Conservation (phyloP, 1,140 invertebrate species). For the Cydia strobilella region DNA sequence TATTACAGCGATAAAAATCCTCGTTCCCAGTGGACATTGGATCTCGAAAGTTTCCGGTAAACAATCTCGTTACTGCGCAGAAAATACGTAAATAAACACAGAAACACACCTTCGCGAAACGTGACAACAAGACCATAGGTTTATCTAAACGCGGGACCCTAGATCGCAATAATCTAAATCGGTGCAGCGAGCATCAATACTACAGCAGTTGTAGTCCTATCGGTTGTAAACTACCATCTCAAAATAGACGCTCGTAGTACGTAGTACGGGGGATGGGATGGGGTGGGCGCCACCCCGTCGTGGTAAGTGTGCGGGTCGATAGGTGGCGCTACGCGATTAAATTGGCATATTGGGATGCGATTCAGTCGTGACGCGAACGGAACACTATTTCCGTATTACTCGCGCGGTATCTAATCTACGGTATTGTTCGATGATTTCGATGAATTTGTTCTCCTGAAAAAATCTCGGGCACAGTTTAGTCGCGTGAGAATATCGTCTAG, state of each 20-base stretch:
- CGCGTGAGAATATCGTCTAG: not conserved
- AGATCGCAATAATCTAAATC: constrained; percentile 44
- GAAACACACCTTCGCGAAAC: constrained; percentile 5
- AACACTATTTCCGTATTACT: constrained; percentile 39
- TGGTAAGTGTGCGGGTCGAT: constrained; percentile 45
- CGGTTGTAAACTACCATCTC: constrained; percentile 49
- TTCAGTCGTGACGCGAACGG: constrained; percentile 44
- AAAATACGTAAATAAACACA: not conserved
- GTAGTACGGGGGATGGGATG: constrained; percentile 42
- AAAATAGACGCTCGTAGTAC: constrained; percentile 47
- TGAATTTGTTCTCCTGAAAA: not conserved
- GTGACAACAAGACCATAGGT: not conserved
- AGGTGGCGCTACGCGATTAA: constrained; percentile 70
- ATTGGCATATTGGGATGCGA: constrained; percentile 59
- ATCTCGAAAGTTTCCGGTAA: not conserved
- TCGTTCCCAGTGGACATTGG: not conserved
- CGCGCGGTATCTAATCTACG: constrained; percentile 34
- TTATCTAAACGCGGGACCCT: not conserved
- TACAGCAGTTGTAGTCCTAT: constrained; percentile 40
- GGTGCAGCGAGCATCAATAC: constrained; percentile 46
- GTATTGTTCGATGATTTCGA: constrained; percentile 14
- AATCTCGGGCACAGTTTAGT: not conserved
- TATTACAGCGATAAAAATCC: not conserved
- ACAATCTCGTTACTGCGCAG: not conserved
- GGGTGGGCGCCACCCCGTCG: constrained; percentile 18